phyloP scores from a whole-genome alignment of 2,888 invertebrate species.

The Pollenia angustigena region DNA sequence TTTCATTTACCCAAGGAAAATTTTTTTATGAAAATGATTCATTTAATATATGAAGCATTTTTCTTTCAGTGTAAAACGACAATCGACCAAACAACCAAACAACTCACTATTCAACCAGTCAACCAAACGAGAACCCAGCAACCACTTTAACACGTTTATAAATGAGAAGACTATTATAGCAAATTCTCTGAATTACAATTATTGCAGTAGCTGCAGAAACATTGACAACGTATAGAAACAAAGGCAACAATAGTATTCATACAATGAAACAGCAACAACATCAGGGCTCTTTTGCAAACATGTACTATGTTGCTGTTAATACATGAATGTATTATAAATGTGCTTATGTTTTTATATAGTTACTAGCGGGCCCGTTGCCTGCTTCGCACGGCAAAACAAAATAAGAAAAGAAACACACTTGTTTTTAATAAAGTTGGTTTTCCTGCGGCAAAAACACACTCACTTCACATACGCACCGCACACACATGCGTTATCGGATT shows the following conservation, averaged over 20 bases:
- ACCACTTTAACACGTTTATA: slow-evolving; percentile 36
- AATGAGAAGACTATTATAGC: slow-evolving; percentile 42
- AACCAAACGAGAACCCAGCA: slow-evolving; percentile 1
- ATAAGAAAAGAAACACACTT: too few species aligned
- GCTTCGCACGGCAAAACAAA: too few species aligned
- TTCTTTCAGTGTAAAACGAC: too few species aligned
- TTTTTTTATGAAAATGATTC: too few species aligned
- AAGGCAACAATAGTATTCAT: slow-evolving; percentile 18
- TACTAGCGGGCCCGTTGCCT: too few species aligned
- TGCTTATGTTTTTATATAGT: not conserved
- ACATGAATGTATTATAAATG: not conserved
- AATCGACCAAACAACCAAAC: not conserved
- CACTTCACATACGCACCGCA: too few species aligned
- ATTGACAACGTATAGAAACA: slow-evolving; percentile 8
- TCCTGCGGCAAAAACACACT: too few species aligned
- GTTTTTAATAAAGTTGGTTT: too few species aligned
- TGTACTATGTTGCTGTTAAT: not conserved
- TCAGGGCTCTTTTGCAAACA: not conserved
- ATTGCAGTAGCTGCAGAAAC: slow-evolving; percentile 18
- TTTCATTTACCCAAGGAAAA: too few species aligned
- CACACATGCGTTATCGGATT: too few species aligned
- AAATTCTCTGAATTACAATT: slow-evolving; percentile 14
- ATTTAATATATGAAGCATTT: too few species aligned
- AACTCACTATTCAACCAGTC: not conserved
- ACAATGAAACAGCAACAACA: slow-evolving; percentile 26